These are phyloP conservation scores for Lepilemur ruficaudatus DNA, from an alignment of 2,797 vertebrate genomes.

Conservation along the genomic window DNA sequence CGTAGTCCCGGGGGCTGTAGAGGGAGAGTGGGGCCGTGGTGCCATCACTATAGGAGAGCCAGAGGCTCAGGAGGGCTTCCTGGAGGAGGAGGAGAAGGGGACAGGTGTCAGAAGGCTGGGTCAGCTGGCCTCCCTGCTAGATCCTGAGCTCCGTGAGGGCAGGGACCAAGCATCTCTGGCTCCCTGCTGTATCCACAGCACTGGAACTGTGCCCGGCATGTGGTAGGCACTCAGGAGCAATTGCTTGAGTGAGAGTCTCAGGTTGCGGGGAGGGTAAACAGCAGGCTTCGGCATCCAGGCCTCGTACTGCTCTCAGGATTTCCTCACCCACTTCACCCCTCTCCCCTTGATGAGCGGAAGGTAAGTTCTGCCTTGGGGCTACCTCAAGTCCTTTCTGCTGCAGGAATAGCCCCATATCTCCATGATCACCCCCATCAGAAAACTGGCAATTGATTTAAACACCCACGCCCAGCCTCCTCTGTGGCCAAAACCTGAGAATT, in stretches of 20 bases:
- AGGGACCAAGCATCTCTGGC: not conserved
- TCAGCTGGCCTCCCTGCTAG: not conserved
- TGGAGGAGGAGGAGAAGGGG: constrained; percentile 73
- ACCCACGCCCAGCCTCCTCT: not conserved
- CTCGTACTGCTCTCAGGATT: rapidly evolving
- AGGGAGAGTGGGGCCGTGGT: constrained; percentile 93
- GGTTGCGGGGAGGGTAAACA: not conserved
- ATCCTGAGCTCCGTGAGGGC: not conserved
- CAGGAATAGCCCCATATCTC: not conserved
- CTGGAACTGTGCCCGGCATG: not conserved
- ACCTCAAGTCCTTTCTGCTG: not conserved
- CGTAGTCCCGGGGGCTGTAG: constrained; percentile 97
- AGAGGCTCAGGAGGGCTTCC: constrained; percentile 96
- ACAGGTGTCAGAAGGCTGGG: not conserved
- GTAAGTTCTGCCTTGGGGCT: not conserved
- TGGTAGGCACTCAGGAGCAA: not conserved
- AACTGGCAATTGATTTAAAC: not conserved
- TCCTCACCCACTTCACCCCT: not conserved
- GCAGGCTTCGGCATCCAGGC: not conserved
- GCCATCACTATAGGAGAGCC: constrained; percentile 97
- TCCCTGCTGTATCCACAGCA: not conserved
- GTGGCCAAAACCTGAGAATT: not conserved
- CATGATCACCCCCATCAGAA: not conserved
- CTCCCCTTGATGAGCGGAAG: not conserved
- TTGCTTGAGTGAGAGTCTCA: not conserved